Evolutionary conservation across 2,797 vertebrate genomes (phyloP), one percentile per base, ranked within the genome.

Genomic region (Streptopelia turtur): DNA sequence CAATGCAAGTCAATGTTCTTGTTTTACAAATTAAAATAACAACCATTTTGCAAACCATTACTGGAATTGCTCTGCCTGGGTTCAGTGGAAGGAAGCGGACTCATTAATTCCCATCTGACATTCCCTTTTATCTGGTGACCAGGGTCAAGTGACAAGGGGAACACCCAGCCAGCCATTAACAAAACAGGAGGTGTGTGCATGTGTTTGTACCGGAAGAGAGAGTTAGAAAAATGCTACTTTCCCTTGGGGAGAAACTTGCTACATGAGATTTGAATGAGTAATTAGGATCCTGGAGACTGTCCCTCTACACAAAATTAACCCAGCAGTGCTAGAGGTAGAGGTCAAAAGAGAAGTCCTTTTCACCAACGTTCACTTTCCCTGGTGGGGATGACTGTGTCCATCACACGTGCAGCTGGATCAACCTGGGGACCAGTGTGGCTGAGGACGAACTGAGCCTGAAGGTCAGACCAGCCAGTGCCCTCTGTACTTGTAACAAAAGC

Each of bases 401-500:
- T 90, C 59, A 56, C 55, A 43, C 25, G 47, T 80, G 52, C 25
- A 57, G 28, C 64, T 93, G 64, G 23, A 87, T 77, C 45, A 69
- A 60, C 70, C 43, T 65, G 52, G 53, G 59, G 30, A 41, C 43
- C 30, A 57, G 20, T 16, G 80, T 74, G n/a, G 66, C 64, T 83
- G 87, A 94, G 92, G 68, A 94, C 87, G 85, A 95, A 70, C 91
- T 92, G 85, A 78, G 61, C 64, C 21, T 57, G 87, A 49, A 86
- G 53, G 27, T 76, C 65, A 91, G 81, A 86, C 10, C 45, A 74
- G n/a, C 16, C 37, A 89, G 83, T 96, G 93, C 66, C 23, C 43
- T 47, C 94, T 94, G 37, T 91, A 81, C 88, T 97, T 96, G 92
- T 81, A 95, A 91, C 85, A 93, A 97, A 96, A 97, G 83, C 78